A percentile compares a stretch with the other conserved stretches of the same genome.
Evolutionary conservation across 2,113 vertebrate genomes (phyloP).

Genomic region (Patagioenas fasciata): DNA sequence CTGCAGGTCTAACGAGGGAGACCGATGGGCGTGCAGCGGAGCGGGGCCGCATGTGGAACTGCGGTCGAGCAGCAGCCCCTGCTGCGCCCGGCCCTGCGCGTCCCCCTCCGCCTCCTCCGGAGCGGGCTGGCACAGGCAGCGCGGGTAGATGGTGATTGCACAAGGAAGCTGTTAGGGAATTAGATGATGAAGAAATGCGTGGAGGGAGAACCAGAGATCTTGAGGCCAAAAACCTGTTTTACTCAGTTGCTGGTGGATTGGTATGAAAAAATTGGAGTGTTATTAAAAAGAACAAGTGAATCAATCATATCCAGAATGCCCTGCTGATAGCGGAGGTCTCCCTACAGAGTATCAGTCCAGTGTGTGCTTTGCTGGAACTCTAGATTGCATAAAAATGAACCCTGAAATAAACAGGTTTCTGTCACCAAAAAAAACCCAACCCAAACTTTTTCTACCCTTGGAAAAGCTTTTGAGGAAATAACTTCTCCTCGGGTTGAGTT

Average conservation of each 20-base stretch:
- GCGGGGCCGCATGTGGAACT: background rate
- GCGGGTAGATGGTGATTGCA: background rate
- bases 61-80: background rate
- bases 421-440: background rate
- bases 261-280: background rate
- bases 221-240: background rate
- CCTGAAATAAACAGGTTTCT: background rate
- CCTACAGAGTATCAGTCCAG: rapidly evolving
- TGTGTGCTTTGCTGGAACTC: background rate
- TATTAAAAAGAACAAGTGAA: background rate
- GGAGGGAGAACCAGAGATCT: background rate
- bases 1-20: background rate
- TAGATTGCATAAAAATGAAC: rapidly evolving
- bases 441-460: background rate
- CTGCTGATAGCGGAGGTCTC: background rate
- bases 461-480: background rate
- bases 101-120: background rate
- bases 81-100: too few species aligned
- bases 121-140: rapidly evolving
- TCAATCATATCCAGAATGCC: rapidly evolving
- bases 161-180: background rate
- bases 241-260: background rate
- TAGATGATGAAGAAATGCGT: background rate
- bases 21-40: background rate
- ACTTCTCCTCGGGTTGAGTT: background rate